Evolutionary conservation across 1,140 invertebrate genomes (phyloP).

Genomic region (Leptinotarsa undecemlineata): DNA sequence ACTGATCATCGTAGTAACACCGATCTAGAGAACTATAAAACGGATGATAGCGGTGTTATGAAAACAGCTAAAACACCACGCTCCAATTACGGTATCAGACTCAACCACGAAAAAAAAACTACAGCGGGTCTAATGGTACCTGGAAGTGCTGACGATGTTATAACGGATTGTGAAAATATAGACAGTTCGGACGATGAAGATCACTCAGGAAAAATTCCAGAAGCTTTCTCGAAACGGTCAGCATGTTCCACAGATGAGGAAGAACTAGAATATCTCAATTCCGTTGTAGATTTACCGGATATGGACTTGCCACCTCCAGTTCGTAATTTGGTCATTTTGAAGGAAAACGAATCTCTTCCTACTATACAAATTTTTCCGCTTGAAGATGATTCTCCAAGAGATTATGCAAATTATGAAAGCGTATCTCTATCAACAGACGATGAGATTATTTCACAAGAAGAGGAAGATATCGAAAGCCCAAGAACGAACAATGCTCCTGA

Average conservation of each 20-base stretch:
- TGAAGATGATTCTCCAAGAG: constrained; percentile 38
- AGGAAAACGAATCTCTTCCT: constrained; percentile 57
- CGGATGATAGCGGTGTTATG: neutral
- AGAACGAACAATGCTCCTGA: constrained; percentile 26
- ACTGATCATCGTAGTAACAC: neutral
- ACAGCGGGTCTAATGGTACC: constrained; percentile 13
- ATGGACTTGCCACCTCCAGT: constrained; percentile 55
- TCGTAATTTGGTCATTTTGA: constrained; percentile 57
- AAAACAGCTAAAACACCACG: constrained; percentile 21
- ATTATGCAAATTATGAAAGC: constrained; percentile 15
- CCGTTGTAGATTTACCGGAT: constrained; percentile 32
- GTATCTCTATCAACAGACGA: constrained; percentile 29
- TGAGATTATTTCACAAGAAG: constrained; percentile 32
- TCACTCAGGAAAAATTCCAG: constrained; percentile 14
- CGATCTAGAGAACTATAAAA: neutral
- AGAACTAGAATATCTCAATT: constrained; percentile 29
- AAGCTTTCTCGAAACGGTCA: constrained; percentile 26
- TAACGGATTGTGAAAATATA: constrained; percentile 52
- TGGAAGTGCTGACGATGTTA: constrained; percentile 29
- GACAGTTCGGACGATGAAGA: constrained; percentile 36
- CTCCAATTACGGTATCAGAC: constrained; percentile 25
- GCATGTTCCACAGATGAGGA: constrained; percentile 40
- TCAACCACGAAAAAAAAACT: neutral
- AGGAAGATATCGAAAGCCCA: constrained; percentile 26
- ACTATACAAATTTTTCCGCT: constrained; percentile 57